phyloP scores from a whole-genome alignment of 2,888 invertebrate genomes.

The Arenicola marina region DNA sequence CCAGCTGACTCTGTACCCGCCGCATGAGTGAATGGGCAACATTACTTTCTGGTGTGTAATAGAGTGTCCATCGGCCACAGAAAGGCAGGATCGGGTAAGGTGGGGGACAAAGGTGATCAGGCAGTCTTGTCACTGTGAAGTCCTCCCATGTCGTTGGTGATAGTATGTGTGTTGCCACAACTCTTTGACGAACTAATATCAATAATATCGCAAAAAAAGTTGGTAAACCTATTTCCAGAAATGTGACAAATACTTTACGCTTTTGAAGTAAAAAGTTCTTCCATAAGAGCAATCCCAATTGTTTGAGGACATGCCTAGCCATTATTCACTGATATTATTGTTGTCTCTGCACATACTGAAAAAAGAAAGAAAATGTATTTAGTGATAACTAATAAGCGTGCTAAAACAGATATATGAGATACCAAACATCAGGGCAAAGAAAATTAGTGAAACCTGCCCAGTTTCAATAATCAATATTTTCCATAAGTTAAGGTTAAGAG shows the following conservation, averaged over 20 bases:
- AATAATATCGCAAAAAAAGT: constrained; percentile 13
- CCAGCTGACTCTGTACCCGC: neutral
- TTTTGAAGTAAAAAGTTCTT: constrained; percentile 17
- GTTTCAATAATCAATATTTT: too few species aligned
- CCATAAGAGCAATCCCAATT: constrained; percentile 18
- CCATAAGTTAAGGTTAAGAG: too few species aligned
- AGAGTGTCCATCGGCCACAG: neutral
- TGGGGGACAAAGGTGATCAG: neutral
- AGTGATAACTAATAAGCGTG: too few species aligned
- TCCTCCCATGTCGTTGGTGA: neutral
- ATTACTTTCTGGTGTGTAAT: too few species aligned
- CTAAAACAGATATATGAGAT: too few species aligned
- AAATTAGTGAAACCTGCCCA: too few species aligned
- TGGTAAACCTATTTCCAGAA: constrained; percentile 13
- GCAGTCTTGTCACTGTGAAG: neutral
- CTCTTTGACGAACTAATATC: constrained; percentile 7
- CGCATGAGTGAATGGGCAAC: too few species aligned
- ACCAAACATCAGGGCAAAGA: too few species aligned
- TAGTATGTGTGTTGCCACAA: neutral
- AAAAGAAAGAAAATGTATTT: too few species aligned
- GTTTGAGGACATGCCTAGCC: too few species aligned
- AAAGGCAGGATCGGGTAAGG: neutral
- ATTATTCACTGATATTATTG: too few species aligned
- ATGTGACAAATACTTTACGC: constrained; percentile 5
- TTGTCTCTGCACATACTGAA: too few species aligned